Conservation (phyloP, 2,888 invertebrate species). For the Drosophila ezoana region DNA sequence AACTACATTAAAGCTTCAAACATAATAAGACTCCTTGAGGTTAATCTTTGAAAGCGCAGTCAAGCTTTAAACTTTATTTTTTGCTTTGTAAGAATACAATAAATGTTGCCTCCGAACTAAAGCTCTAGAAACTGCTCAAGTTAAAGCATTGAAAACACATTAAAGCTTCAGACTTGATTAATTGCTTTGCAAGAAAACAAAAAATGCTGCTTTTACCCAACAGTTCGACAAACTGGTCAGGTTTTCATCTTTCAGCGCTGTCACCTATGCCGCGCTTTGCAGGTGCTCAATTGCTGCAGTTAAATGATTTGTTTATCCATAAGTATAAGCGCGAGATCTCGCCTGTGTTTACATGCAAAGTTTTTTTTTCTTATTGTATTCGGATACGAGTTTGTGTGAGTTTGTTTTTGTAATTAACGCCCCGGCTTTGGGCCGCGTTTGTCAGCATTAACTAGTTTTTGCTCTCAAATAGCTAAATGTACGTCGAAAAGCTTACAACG, state of each 20-base stretch:
- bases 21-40: no score
- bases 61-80: no score
- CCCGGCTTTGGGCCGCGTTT: background rate
- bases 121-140: no score
- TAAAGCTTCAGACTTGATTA: background rate
- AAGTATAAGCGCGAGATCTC: background rate
- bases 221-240: background rate
- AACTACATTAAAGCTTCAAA: no score
- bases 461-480: background rate
- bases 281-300: background rate
- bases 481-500: conserved; percentile 2
- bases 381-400: conserved; percentile 1
- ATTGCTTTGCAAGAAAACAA: no score
- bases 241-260: background rate
- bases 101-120: no score
- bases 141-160: background rate
- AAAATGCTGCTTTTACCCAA: background rate
- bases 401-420: conserved; percentile 46
- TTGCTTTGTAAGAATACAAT: no score
- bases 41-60: no score
- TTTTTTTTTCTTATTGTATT: background rate
- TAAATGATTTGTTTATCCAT: conserved; percentile 26
- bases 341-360: conserved; percentile 9
- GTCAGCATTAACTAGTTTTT: conserved; percentile 19
- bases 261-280: conserved; percentile 24